Conservation (phyloP, 1,140 invertebrate genomes). For the Dufourea novaeangliae region DNA sequence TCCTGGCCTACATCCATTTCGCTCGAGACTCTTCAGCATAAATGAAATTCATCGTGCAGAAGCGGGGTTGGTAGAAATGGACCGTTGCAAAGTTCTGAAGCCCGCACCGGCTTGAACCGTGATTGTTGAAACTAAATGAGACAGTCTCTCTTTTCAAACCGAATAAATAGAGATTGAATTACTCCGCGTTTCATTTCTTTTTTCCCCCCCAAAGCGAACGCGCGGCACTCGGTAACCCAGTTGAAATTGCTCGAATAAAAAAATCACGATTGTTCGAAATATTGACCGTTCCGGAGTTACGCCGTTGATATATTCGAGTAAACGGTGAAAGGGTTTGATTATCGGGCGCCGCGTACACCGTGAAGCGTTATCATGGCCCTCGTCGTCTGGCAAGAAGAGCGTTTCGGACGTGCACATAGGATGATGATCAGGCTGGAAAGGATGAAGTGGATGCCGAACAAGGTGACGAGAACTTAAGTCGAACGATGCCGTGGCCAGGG, state of each 20-base stretch:
- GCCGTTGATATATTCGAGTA: neutral
- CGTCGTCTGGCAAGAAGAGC: conserved; percentile 27
- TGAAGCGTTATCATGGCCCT: conserved; percentile 34
- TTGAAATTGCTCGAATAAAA: neutral
- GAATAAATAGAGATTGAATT: conserved; percentile 20
- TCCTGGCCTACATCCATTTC: conserved; percentile 12
- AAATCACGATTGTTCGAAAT: neutral
- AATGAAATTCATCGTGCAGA: conserved; percentile 13
- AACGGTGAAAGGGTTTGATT: conserved; percentile 6
- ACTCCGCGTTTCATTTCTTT: neutral
- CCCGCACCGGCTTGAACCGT: neutral
- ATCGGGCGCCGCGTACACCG: neutral
- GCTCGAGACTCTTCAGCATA: neutral
- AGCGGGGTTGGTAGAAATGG: neutral
- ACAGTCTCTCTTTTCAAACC: conserved; percentile 20
- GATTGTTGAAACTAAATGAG: conserved; percentile 12
- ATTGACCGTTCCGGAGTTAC: neutral
- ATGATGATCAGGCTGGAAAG: conserved; percentile 25
- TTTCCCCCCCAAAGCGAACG: neutral
- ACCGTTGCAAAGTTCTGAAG: conserved; percentile 18
- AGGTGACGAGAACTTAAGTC: conserved; percentile 67
- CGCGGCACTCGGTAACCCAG: conserved; percentile 28
- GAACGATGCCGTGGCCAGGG: conserved; percentile 35
- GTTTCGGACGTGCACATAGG: conserved; percentile 1
- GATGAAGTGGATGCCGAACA: conserved; percentile 38